Base-by-base conservation (phyloP, 2,888 invertebrate species). In the Crossocerus cetratus region DNA sequence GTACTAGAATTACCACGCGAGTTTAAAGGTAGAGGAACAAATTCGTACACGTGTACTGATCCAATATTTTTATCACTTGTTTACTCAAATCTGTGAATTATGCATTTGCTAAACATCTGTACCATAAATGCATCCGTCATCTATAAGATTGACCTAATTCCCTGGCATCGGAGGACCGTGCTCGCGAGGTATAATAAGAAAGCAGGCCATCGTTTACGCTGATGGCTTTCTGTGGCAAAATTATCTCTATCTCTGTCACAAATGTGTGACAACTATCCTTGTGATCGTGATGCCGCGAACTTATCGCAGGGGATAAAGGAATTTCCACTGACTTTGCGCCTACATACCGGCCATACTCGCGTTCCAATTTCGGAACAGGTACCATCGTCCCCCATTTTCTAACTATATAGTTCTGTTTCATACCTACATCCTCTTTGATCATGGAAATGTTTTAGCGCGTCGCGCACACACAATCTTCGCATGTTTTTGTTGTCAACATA, bases 1-100 rank as follows among this genome's bases (percentile, higher is more conserved):
- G 92, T 97, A 97, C 91, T 97, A 94, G 53, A n/a, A 18, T 45
- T 62, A 63, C 65, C 49, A 32, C 54, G n/a, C 58, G 65, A 32
- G 63, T 69, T 44, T 64, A 44, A 76, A 63, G 64, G 54, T 70
- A 69, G 58, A 67, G 23, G 61, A 66, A 64, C 32, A 58, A 65
- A 71, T 67, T 71, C 57, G 57, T 74, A 67, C 64, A 58, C 64
- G 61, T 44, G 57, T 77, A 72, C 65, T 63, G 54, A 69, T 55
- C 69, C 44, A 60, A 76, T 77, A 71, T 77, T 76, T 74, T 73
- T 71, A 73, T 80, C 68, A 75, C 64, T 75, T 69, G 69, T 77
- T 76, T 65, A 55, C 32, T 80, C 69, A 54, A 75, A 69, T 65
- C 62, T 61, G 61, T 68, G 60, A 72, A 72, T 56, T 69, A 65